A percentile compares a stretch with the other conserved stretches of the same genome.
phyloP scores from a whole-genome alignment of 2,113 vertebrate species.

The Otolemur garnettii region DNA sequence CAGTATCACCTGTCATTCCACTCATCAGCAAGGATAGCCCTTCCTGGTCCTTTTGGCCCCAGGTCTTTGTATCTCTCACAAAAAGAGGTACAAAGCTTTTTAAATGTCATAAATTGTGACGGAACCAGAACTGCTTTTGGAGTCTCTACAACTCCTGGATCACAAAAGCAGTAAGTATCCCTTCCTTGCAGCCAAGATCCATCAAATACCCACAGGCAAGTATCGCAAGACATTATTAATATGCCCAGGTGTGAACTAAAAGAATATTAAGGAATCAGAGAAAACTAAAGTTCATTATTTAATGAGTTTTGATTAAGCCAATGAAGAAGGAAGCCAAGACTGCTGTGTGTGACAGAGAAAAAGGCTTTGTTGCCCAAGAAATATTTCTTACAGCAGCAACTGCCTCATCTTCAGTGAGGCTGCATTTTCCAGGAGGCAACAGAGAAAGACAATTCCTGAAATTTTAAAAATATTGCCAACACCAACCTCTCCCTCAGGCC shows the following conservation, averaged over 20 bases:
- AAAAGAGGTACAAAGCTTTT: background rate
- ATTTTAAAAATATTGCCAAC: conserved; percentile 21
- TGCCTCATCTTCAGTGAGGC: background rate
- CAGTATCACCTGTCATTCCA: background rate
- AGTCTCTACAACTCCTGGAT: conserved; percentile 4
- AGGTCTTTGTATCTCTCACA: background rate
- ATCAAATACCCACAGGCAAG: background rate
- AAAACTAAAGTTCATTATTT: conserved; percentile 1
- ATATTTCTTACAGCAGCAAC: background rate
- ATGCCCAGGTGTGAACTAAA: conserved; percentile 30
- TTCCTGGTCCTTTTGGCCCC: background rate
- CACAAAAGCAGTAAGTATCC: background rate
- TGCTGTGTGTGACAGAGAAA: background rate
- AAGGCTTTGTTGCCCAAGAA: background rate
- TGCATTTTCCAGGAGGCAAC: background rate
- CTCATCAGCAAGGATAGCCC: background rate
- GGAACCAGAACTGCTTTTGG: background rate
- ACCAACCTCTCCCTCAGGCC: background rate
- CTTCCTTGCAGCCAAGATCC: conserved; percentile 8
- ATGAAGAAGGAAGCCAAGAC: conserved; percentile 7
- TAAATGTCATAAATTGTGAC: background rate
- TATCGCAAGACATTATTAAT: conserved; percentile 29
- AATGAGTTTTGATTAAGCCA: conserved; percentile 56
- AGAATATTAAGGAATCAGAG: conserved; percentile 43
- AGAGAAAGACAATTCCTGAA: background rate